Evolutionary conservation across 2,113 vertebrate genomes (phyloP).

Genomic region (Tylochromis polylepis): DNA sequence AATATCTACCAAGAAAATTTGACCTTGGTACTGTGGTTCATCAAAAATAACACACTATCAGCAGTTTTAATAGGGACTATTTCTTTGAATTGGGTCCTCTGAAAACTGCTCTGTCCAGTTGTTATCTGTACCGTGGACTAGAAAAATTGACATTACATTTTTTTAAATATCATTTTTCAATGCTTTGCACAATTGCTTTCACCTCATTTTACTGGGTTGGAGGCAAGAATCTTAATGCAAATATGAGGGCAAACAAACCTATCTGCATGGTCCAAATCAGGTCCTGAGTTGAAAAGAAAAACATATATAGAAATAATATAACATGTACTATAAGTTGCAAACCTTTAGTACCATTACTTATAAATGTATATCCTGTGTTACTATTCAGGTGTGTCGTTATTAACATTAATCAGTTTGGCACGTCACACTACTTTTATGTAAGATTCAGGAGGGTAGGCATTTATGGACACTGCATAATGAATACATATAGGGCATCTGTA

Average conservation of each 20-base stretch:
- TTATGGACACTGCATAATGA: not conserved
- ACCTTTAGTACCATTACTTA: not conserved
- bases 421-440: constrained; percentile 24
- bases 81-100: not conserved
- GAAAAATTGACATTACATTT: not conserved
- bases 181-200: not conserved
- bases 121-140: not conserved
- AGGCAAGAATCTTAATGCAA: not conserved
- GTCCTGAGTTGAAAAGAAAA: not conserved
- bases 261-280: not conserved
- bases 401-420: not conserved
- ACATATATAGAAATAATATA: not conserved
- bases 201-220: not conserved
- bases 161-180: not conserved
- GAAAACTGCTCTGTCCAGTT: not conserved
- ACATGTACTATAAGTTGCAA: not conserved
- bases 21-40: not conserved
- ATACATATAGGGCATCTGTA: not conserved
- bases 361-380: not conserved
- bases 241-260: not conserved
- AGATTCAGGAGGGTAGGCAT: not conserved
- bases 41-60: not conserved
- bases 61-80: not conserved
- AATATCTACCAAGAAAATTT: not conserved
- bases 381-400: not conserved